phyloP scores from a whole-genome alignment of 1,140 invertebrate species.

The Trachelipus rathkii region DNA sequence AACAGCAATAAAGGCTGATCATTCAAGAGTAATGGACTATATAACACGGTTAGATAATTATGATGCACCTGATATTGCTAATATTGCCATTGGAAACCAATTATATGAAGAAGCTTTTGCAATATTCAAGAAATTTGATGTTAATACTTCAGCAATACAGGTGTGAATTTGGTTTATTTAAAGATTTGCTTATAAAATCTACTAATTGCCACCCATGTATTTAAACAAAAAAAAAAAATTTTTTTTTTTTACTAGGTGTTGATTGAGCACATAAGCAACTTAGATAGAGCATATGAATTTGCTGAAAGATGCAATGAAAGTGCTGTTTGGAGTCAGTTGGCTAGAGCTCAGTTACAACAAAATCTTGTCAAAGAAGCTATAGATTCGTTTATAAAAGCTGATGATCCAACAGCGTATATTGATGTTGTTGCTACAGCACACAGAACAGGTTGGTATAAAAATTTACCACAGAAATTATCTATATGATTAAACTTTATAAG shows the following conservation, averaged over 20 bases:
- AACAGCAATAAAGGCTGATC: conserved; percentile 95
- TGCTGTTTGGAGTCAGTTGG: conserved; percentile 95
- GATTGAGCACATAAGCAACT: conserved; percentile 95
- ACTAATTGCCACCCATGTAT: neutral
- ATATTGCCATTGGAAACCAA: conserved; percentile 96
- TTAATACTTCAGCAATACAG: conserved; percentile 98
- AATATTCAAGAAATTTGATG: conserved; percentile 99
- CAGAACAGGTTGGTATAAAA: conserved; percentile 58
- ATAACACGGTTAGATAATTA: conserved; percentile 99
- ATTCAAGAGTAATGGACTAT: conserved; percentile 79
- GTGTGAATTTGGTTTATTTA: conserved; percentile 48
- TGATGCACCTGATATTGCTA: conserved; percentile 99
- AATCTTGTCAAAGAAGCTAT: conserved; percentile 97
- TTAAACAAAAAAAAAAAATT: conserved; percentile 24
- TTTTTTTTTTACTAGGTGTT: conserved; percentile 70
- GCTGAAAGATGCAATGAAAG: conserved; percentile 98
- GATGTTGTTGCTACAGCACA: conserved; percentile 95
- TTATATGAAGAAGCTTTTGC: conserved; percentile 99
- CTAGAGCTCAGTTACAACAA: conserved; percentile 89
- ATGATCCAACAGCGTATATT: conserved; percentile 95
- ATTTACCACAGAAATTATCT: neutral
- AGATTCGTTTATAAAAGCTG: conserved; percentile 98
- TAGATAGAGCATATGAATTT: conserved; percentile 98
- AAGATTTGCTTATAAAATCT: neutral
- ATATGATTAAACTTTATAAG: conserved; percentile 6